Evolutionary conservation across 2,797 vertebrate genomes (phyloP), one percentile per base, ranked within the genome.

Genomic region (Poecilia velifera): DNA sequence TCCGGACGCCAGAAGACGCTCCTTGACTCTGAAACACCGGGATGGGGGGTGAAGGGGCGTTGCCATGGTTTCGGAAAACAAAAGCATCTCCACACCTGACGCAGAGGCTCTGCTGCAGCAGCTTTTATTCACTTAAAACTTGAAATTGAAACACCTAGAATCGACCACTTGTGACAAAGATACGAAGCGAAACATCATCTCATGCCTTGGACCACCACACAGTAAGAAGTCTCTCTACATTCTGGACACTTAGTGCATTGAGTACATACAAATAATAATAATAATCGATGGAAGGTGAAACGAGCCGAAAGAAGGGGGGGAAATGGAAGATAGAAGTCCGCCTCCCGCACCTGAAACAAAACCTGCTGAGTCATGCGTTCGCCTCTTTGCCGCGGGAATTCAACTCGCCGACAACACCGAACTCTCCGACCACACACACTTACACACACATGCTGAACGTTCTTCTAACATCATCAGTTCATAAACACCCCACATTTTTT

Each of bases 231-330:
- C 92, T 94, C 76, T 96, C 97, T 96, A 97, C 96, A 97, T 97
- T 98, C 97, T 96, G 94, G 96, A 97, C 94, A 96, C 97, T 96
- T 96, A 97, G 97, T 97, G 96, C 96, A 95, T 94, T 95, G 96
- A 93, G 95, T 96, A 96, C 95, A 96, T 80, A 95, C 94, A 91
- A 94, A 95, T 94, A 91, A 91, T 91, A 53, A 51, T 14, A 51
- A 53, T 3, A 53, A 95, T 83, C 92, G 94, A 87, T 51, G 28
- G 81, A 84, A 83, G 81, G 79, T 75, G 74, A 76, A 74, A 71
- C 76, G 76, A 82, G 75, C 43, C n/a, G 79, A 92, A 88, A 80
- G 36, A 64, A 59, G 13, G 1, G 22, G 25, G 25, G 9, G 13
- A 70, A 76, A 80, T 43, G 76, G 78, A 86, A 86, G 80, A 90